Conservation (phyloP, 2,888 invertebrate genomes). For the Melangyna quadrimaculata region DNA sequence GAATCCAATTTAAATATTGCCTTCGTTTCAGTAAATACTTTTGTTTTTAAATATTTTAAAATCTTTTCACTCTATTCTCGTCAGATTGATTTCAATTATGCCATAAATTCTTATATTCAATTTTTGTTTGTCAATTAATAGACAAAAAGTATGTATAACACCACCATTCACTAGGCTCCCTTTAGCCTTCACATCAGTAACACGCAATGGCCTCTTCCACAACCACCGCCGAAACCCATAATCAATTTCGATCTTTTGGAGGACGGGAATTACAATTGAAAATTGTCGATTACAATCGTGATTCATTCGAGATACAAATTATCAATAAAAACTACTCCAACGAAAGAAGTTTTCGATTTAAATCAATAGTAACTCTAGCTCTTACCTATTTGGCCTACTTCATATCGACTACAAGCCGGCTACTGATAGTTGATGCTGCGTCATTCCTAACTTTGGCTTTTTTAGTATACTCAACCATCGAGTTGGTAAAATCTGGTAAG, state of each 20-base stretch:
- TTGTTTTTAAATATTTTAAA: neutral
- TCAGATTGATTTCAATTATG: neutral
- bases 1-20: neutral
- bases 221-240: slow-evolving; percentile 1
- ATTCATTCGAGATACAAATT: slow-evolving; percentile 60
- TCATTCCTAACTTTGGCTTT: slow-evolving; percentile 63
- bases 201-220: neutral
- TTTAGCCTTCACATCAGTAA: neutral
- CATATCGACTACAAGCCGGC: slow-evolving; percentile 16
- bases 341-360: slow-evolving; percentile 52
- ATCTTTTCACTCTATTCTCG: neutral
- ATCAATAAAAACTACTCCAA: slow-evolving; percentile 49
- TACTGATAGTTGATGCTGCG: slow-evolving; percentile 56
- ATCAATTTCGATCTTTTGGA: slow-evolving; percentile 57
- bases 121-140: neutral
- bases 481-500: slow-evolving; percentile 76
- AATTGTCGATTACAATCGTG: slow-evolving; percentile 57
- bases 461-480: slow-evolving; percentile 72
- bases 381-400: slow-evolving; percentile 41
- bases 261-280: slow-evolving; percentile 54
- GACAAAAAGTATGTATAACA: slow-evolving; percentile 6
- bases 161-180: neutral
- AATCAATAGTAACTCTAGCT: slow-evolving; percentile 31
- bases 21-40: neutral
- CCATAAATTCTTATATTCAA: neutral